Conservation (phyloP, 2,797 vertebrate genomes). For the Sandelia bainsii region DNA sequence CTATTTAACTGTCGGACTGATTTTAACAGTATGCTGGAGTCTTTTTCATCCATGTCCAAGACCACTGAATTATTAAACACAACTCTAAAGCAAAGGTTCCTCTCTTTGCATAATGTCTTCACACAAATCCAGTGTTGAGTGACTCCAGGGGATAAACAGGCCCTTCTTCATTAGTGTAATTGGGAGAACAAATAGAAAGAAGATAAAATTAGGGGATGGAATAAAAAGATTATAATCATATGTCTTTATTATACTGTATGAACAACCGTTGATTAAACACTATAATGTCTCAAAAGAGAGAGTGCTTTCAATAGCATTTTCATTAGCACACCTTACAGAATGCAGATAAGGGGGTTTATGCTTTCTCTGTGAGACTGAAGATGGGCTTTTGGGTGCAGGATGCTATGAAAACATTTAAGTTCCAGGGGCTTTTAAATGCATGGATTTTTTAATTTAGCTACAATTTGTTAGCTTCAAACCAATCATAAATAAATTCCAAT, state of each 20-base stretch:
- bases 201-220: conserved; percentile 41
- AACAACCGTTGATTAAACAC: conserved; percentile 63
- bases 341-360: conserved; percentile 47
- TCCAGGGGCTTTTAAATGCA: conserved; percentile 21
- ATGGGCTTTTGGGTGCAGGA: conserved; percentile 32
- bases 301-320: conserved; percentile 36
- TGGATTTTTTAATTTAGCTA: not conserved
- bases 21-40: conserved; percentile 81
- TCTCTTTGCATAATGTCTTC: conserved; percentile 66
- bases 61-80: conserved; percentile 82
- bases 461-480: conserved; percentile 6
- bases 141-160: conserved; percentile 69
- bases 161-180: conserved; percentile 68
- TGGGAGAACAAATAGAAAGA: conserved; percentile 46
- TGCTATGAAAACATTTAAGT: conserved; percentile 23
- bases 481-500: conserved; percentile 11
- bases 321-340: conserved; percentile 42
- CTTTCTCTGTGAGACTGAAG: conserved; percentile 33
- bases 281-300: conserved; percentile 40
- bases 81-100: conserved; percentile 71
- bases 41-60: conserved; percentile 81
- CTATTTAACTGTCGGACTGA: conserved; percentile 78
- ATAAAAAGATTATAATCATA: conserved; percentile 67
- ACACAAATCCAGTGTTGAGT: conserved; percentile 61
- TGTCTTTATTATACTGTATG: conserved; percentile 58